A percentile compares a stretch with the other conserved stretches of the same genome.
phyloP scores from a whole-genome alignment of 1,140 invertebrate species.

The Cyclargus thomasi region DNA sequence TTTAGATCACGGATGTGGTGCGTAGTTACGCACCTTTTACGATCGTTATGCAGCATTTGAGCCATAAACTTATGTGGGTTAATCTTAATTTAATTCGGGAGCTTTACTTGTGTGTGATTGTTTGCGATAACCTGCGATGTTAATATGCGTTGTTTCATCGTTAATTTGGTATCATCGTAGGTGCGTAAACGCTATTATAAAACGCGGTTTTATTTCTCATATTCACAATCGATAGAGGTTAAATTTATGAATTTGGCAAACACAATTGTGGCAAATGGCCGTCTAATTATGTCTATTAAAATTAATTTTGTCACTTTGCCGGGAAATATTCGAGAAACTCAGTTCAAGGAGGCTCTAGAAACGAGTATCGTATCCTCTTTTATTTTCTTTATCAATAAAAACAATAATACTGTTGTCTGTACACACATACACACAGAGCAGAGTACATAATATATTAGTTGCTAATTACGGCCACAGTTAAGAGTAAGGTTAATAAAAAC shows the following conservation, averaged over 20 bases:
- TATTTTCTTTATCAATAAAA: conserved; percentile 31
- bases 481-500: too few relatives aligned
- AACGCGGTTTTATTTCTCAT: too few relatives aligned
- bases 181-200: too few relatives aligned
- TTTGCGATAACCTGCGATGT: not conserved
- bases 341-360: conserved; percentile 48
- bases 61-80: conserved; percentile 31
- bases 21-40: conserved; percentile 41
- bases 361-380: conserved; percentile 37
- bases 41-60: conserved; percentile 36
- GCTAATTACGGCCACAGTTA: too few relatives aligned
- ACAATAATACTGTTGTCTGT: too few relatives aligned
- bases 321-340: conserved; percentile 11
- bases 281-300: not conserved
- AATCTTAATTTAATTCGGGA: conserved; percentile 20
- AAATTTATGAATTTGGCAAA: too few relatives aligned
- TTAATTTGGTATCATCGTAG: too few relatives aligned
- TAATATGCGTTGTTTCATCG: too few relatives aligned
- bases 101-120: not conserved
- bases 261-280: not conserved
- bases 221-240: too few relatives aligned
- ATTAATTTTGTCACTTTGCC: conserved; percentile 21
- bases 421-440: too few relatives aligned
- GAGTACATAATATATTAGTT: too few relatives aligned
- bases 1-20: conserved; percentile 27